Evolutionary conservation across 1,140 invertebrate genomes (phyloP).

Genomic region (Heliconius hewitsoni): DNA sequence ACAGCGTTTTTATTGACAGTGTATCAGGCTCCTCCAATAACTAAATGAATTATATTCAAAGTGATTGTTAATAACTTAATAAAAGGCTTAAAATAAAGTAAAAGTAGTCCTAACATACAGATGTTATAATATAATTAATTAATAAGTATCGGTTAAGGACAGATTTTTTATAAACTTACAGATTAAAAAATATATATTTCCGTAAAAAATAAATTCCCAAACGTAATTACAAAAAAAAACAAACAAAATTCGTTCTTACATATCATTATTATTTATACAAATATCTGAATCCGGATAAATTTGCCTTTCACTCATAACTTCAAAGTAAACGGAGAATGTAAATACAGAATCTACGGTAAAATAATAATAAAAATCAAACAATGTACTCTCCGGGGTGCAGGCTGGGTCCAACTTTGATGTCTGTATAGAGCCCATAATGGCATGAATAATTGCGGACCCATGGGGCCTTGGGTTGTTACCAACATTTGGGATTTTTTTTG

Average conservation of each 20-base stretch:
- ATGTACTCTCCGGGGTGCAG: conserved; percentile 42
- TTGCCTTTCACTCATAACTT: conserved; percentile 38
- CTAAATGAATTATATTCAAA: no score
- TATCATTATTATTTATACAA: conserved; percentile 6
- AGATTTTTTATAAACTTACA: no score
- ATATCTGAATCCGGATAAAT: conserved; percentile 22
- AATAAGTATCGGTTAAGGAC: no score
- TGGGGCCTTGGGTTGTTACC: conserved; percentile 31
- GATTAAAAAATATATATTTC: neutral
- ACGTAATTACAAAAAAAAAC: neutral
- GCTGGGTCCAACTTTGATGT: conserved; percentile 57
- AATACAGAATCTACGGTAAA: conserved; percentile 37
- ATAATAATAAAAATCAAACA: conserved; percentile 56
- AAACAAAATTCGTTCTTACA: neutral
- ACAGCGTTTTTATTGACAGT: no score
- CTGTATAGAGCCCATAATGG: conserved; percentile 44
- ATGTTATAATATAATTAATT: no score
- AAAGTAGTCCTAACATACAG: no score
- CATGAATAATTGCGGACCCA: conserved; percentile 60
- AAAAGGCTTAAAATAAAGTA: no score
- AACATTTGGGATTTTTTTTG: neutral
- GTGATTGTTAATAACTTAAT: no score
- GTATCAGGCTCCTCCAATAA: no score
- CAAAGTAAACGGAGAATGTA: conserved; percentile 37
- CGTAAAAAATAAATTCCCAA: no score